Percentiles rank a stretch among this genome's conserved stretches.
Evolutionary conservation across 2,113 vertebrate species (phyloP).

Genomic region (Tor tambroides): DNA sequence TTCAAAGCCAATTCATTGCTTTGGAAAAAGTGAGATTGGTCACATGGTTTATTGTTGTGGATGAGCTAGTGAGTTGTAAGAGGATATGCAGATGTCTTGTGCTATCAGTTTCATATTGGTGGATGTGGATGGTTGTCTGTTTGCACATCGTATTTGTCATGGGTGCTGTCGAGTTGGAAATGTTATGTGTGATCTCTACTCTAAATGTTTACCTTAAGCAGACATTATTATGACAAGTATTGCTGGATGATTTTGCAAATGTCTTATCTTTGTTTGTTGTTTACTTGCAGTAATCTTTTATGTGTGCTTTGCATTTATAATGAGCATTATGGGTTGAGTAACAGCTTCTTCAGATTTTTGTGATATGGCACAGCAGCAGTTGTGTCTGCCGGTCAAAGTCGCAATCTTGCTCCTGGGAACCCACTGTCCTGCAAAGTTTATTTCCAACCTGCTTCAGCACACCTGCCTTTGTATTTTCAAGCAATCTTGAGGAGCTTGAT

Average conservation of each 20-base stretch:
- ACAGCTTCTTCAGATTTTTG: no score
- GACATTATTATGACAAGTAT: neutral
- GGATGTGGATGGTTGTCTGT: neutral
- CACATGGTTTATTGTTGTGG: neutral
- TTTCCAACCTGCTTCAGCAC: no score
- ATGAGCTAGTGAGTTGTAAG: neutral
- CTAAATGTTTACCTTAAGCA: neutral
- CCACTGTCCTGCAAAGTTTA: no score
- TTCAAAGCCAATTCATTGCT: neutral
- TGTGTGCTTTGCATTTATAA: no score
- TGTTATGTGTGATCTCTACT: neutral
- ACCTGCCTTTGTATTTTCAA: no score
- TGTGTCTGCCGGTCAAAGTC: no score
- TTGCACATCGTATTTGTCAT: conserved; percentile 7
- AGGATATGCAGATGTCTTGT: neutral
- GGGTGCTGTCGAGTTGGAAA: neutral
- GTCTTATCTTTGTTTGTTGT: neutral
- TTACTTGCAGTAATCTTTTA: neutral
- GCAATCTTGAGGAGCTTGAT: no score
- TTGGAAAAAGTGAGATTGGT: neutral
- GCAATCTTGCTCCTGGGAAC: no score
- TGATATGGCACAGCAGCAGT: no score
- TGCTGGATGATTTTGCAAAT: neutral
- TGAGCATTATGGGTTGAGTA: no score
- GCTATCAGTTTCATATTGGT: neutral